Conservation (phyloP, 2,113 vertebrate species). For the Dromas ardeola region DNA sequence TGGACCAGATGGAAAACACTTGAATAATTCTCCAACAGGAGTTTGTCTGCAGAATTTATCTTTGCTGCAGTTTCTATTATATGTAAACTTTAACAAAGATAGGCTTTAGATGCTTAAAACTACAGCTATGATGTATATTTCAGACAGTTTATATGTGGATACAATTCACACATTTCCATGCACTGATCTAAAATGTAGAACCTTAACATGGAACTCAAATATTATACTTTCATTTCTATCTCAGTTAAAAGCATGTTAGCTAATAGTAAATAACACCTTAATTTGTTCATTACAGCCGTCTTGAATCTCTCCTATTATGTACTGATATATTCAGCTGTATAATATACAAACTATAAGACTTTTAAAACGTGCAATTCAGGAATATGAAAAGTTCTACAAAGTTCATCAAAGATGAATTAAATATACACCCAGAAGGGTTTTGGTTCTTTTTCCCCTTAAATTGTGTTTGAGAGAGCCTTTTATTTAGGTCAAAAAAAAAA, state of each 20-base stretch:
- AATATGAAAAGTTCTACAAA: background rate
- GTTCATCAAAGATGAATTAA: background rate
- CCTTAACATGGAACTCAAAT: background rate
- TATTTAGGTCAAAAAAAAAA: background rate
- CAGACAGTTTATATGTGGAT: background rate
- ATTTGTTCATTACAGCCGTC: background rate
- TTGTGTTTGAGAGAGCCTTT: background rate
- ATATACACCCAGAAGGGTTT: background rate
- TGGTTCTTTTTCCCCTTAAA: accelerated
- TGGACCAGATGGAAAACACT: background rate
- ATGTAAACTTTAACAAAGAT: background rate
- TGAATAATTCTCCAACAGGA: background rate
- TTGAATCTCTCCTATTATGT: background rate
- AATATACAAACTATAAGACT: background rate
- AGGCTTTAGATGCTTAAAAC: background rate
- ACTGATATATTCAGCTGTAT: background rate
- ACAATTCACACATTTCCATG: background rate
- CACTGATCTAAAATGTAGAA: background rate
- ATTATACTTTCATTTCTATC: background rate
- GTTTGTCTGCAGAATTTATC: background rate
- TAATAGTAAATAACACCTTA: background rate
- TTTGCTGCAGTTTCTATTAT: background rate
- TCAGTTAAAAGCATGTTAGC: background rate
- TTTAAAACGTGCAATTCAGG: background rate
- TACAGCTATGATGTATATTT: background rate